These are phyloP conservation scores for Pelagia noctiluca DNA, from an alignment of 30 jellyfish, hydroid and myxozoan species.

Conservation along the genomic window DNA sequence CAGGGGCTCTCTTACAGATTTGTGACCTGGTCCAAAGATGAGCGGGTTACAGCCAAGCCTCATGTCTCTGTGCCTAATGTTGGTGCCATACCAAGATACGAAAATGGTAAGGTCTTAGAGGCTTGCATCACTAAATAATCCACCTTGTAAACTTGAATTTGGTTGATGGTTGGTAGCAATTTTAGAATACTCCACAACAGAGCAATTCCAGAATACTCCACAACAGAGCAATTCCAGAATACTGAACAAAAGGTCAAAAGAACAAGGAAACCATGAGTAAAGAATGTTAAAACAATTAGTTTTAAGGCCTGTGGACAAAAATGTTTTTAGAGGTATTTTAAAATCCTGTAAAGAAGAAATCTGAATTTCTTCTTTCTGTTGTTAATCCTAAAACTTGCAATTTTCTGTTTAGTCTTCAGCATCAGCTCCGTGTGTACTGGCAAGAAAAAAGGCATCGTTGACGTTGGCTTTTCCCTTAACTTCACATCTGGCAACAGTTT, in stretches of 20 bases:
- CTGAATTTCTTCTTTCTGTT: too few relatives aligned
- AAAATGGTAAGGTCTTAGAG: constrained; percentile 71
- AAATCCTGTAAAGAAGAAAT: too few relatives aligned
- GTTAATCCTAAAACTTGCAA: too few relatives aligned
- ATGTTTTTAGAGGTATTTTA: background rate
- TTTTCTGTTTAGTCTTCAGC: constrained; percentile 61
- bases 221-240: too few relatives aligned
- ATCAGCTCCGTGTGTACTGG: constrained; percentile 81
- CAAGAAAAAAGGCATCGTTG: constrained; percentile 67
- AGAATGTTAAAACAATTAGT: background rate
- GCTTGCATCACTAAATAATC: too few relatives aligned
- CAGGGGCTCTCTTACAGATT: constrained; percentile 62
- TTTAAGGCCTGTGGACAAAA: background rate
- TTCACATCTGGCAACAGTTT: constrained; percentile 44
- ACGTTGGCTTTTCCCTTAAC: constrained; percentile 59
- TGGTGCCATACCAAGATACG: constrained; percentile 68
- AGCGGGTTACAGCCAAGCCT: constrained; percentile 54
- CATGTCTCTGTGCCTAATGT: constrained; percentile 12
- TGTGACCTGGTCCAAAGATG: constrained; percentile 54
- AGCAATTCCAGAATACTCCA: too few relatives aligned
- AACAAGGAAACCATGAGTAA: too few relatives aligned
- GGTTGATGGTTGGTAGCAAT: too few relatives aligned
- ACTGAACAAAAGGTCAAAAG: too few relatives aligned
- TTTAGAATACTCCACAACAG: too few relatives aligned
- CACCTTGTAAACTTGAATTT: too few relatives aligned